Base-by-base conservation (phyloP, 2,888 invertebrate species). In the Colletes collaris region DNA sequence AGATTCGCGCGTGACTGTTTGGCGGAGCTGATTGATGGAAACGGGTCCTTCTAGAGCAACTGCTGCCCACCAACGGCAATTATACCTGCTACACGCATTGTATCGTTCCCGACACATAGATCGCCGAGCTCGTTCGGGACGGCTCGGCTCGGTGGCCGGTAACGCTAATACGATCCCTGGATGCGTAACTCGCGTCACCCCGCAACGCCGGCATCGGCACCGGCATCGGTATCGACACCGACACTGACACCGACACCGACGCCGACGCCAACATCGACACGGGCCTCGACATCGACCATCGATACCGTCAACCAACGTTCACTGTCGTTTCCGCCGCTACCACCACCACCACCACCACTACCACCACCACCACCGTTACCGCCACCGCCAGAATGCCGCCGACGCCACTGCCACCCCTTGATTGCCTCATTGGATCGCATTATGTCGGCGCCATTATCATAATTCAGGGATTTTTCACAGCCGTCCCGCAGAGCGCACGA, bases 361-460 rank as follows among this genome's bases (percentile, higher is more conserved):
- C 27, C 66, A 37, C 62, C 55, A 50, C 70, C 64, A 63, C 67
- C 70, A 60, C 64, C 73, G 19, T 44, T 59, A 11, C 63, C 75
- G n/a, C 72, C 62, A 13, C 79, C 58, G 56, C 77, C 84, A 35
- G 55, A 53, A 35, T 80, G 62, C 82, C 76, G 55, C 76, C 74
- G 72, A 75, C 73, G 73, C 88, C 81, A 81, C 88, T 87, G 86
- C 84, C 88, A 85, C 88, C 91, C 89, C 91, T 92, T 92, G 92
- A 92, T 93, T 93, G 92, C 92, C 92, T 92, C 92, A 91, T 92
- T 92, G 90, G 92, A 92, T 92, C 92, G 92, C 91, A 92, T 93
- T 92, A 92, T 92, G 92, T 91, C 90, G 85, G 83, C 88, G 88
- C 91, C 92, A 92, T 92, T 93, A 93, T 93, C 92, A 93, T 93